Base-by-base conservation (phyloP, 2,113 vertebrate species). In the Notothenia coriiceps region DNA sequence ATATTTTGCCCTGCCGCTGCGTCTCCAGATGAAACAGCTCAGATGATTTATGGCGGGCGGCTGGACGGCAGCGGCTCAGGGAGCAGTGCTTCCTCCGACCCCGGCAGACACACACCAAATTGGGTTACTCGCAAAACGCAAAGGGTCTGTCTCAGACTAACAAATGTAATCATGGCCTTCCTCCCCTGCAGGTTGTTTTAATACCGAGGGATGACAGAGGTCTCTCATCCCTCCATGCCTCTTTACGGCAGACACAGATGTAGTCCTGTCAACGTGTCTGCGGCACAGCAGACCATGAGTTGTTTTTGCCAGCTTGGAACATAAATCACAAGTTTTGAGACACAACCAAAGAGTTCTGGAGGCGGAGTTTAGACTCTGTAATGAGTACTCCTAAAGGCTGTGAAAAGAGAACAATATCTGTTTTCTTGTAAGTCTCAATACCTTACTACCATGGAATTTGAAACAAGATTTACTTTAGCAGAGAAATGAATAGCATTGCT, bases 21-120 rank as follows among this genome's bases (percentile, higher is more conserved):
- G 90, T 83, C 81, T 84, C 88, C 79, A 78, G 86, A 94, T 91
- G 65, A 91, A 88, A 91, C 91, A 51, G 83, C 77, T 85, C 86
- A 51, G 85, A 89, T 92, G 87, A 95, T 95, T 95, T 93, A 95
- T 95, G 89, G 86, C 22, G 74, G 87, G 91, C 80, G 75, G 85
- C 65, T 73, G 76, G 83, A 82, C 86, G 89, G 91, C 88, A 88
- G 77, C 84, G 86, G 81, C 79, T 77, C 57, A 33, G 91, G 75
- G 86, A 90, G 74, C 90, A 80, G 81, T 0, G 84, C 13, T 83
- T 88, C 84, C 85, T 83, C 57, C 79, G 74, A 79, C 86, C 86
- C 79, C 7, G 1, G 79, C 83, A 91, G 80, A 85, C 91, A 72
- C 84, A 86, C 89, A 67, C 73, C 75, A 92, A 95, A 91, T 73